A percentile compares a stretch with the other conserved stretches of the same genome.
These are phyloP conservation scores for Papilio polyxenes DNA, from an alignment of 1,140 invertebrate species.

Conservation along the genomic window DNA sequence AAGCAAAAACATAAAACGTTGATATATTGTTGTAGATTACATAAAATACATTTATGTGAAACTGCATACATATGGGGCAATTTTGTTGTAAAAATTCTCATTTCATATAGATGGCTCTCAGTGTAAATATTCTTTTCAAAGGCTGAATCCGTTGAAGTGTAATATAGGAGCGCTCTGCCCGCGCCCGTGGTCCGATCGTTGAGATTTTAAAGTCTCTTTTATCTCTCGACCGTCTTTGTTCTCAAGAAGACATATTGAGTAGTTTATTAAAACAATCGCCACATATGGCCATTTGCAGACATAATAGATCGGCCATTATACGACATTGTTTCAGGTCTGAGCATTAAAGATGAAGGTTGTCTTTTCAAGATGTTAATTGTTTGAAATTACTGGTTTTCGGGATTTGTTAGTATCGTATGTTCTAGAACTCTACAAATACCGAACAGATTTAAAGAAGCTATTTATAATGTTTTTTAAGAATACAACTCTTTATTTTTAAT, in stretches of 20 bases:
- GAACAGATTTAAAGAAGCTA: not conserved
- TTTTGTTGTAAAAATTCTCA: constrained; percentile 26
- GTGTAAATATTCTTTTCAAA: constrained; percentile 24
- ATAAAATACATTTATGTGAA: not conserved
- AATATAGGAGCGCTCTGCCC: not conserved
- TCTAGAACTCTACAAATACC: not conserved
- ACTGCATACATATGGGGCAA: not conserved
- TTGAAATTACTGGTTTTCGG: not conserved
- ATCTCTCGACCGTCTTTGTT: constrained; percentile 28
- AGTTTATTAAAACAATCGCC: constrained; percentile 31
- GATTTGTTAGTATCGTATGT: not conserved
- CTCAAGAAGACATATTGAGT: not conserved
- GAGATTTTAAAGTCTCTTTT: constrained; percentile 28
- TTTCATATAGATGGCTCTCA: constrained; percentile 25
- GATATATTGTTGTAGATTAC: too few species aligned
- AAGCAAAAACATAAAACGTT: too few species aligned
- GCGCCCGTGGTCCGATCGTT: constrained; percentile 11
- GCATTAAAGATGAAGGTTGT: constrained; percentile 19
- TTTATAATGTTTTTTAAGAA: too few species aligned
- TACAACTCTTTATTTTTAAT: too few species aligned
- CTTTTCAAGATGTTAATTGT: constrained; percentile 18
- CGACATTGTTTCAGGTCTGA: not conserved
- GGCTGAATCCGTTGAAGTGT: constrained; percentile 23
- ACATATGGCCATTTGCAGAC: not conserved
- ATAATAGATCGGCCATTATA: constrained; percentile 19